A percentile compares a stretch with the other conserved stretches of the same genome.
Conservation (phyloP, 2,888 invertebrate species). For the Leptopilina drosophilae region DNA sequence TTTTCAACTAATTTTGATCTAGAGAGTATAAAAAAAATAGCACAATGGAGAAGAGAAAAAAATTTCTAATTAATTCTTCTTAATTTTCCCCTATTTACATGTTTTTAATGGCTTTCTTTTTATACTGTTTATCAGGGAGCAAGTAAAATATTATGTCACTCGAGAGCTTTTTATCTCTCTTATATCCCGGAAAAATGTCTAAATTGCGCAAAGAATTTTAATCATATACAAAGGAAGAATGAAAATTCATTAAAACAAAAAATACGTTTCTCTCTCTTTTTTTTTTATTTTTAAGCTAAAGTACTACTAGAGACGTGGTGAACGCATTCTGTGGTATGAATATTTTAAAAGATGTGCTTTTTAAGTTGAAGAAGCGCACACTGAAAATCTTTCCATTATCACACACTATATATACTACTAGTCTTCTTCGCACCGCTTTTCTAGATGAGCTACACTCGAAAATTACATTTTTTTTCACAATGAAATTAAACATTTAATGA, state of each 20-base stretch:
- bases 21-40: no score
- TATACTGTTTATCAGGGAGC: background rate
- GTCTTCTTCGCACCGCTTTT: background rate
- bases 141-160: slow-evolving; percentile 5
- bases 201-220: slow-evolving; percentile 7
- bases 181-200: background rate
- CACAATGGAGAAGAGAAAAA: no score
- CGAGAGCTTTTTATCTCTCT: background rate
- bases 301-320: background rate
- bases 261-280: background rate
- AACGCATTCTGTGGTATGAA: background rate
- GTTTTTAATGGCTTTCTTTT: background rate
- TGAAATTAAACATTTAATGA: background rate
- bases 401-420: background rate
- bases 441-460: background rate
- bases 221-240: slow-evolving; percentile 9
- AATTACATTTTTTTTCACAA: background rate
- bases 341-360: slow-evolving; percentile 7
- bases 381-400: slow-evolving; percentile 5
- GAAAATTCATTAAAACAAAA: slow-evolving; percentile 5
- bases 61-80: no score
- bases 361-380: background rate
- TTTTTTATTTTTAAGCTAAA: background rate
- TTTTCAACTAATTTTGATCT: no score
- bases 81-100: no score